These are phyloP conservation scores for Timema podura DNA, from an alignment of 2,888 invertebrate species.

Conservation along the genomic window DNA sequence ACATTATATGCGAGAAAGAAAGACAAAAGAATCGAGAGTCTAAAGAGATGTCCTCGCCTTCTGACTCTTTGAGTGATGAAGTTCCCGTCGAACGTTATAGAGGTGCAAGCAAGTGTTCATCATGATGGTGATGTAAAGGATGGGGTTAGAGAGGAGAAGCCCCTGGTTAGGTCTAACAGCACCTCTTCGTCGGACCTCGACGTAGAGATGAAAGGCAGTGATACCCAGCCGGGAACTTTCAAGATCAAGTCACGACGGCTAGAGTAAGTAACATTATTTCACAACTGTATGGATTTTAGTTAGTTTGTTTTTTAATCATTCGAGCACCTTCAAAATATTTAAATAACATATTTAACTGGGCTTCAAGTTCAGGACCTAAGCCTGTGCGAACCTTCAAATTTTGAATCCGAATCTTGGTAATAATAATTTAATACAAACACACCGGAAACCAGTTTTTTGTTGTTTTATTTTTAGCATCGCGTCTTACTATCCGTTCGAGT, in stretches of 20 bases:
- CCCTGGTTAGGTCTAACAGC: neutral
- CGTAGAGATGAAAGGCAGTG: neutral
- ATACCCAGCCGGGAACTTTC: neutral
- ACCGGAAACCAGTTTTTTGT: too few species aligned
- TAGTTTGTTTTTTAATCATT: too few species aligned
- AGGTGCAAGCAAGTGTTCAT: slow-evolving; percentile 5
- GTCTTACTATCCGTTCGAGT: too few species aligned
- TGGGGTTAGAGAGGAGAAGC: neutral
- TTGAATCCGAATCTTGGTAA: too few species aligned
- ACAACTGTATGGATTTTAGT: too few species aligned
- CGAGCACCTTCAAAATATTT: too few species aligned
- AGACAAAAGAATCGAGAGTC: slow-evolving; percentile 1
- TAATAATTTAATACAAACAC: too few species aligned
- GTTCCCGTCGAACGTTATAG: slow-evolving; percentile 3
- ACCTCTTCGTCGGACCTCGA: neutral
- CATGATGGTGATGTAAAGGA: slow-evolving; percentile 6
- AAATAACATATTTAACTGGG: too few species aligned
- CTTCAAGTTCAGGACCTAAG: too few species aligned
- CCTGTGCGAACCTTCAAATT: too few species aligned
- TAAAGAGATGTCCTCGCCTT: slow-evolving; percentile 7
- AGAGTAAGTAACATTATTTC: neutral
- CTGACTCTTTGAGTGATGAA: slow-evolving; percentile 1
- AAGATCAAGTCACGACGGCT: slow-evolving; percentile 1
- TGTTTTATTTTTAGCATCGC: too few species aligned
- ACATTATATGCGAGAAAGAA: neutral